These are phyloP conservation scores for Hipposideros armiger DNA, from an alignment of 2,113 vertebrate species.

Conservation along the genomic window DNA sequence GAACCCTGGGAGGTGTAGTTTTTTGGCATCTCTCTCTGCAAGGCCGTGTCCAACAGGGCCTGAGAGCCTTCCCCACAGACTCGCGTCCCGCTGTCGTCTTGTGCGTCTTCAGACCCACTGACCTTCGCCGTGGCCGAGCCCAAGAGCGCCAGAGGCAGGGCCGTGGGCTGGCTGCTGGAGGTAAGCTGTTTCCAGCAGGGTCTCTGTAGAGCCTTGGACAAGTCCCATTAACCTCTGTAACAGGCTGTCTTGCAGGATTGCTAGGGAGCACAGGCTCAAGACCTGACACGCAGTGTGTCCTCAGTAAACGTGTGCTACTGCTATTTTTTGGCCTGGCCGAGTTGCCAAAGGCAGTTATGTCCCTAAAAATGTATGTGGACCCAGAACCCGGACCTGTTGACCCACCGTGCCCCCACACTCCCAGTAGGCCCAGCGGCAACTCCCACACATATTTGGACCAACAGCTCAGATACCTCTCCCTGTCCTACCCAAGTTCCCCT, in stretches of 20 bases:
- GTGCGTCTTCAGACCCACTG: accelerated
- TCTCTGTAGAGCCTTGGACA: not conserved
- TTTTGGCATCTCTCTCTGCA: accelerated
- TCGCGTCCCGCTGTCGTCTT: accelerated
- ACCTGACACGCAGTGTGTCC: not conserved
- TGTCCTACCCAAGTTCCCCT: not conserved
- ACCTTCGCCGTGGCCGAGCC: not conserved
- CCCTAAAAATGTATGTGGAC: not conserved
- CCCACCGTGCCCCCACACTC: accelerated
- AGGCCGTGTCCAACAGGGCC: accelerated
- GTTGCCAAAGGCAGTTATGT: not conserved
- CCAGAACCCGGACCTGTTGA: not conserved
- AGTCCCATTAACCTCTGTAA: not conserved
- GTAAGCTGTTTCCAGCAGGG: not conserved
- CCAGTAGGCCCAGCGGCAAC: not conserved
- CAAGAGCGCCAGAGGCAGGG: too few relatives aligned
- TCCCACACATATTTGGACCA: not conserved
- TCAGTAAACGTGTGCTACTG: not conserved
- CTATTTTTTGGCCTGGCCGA: not conserved
- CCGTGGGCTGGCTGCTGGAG: not conserved
- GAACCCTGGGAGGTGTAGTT: not conserved
- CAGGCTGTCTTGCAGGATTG: not conserved
- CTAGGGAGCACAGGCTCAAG: not conserved
- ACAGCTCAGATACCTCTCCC: not conserved
- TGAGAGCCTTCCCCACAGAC: not conserved